A percentile compares a stretch with the other conserved stretches of the same genome.
phyloP scores from a whole-genome alignment of 2,113 vertebrate species.

The Bucco capensis region DNA sequence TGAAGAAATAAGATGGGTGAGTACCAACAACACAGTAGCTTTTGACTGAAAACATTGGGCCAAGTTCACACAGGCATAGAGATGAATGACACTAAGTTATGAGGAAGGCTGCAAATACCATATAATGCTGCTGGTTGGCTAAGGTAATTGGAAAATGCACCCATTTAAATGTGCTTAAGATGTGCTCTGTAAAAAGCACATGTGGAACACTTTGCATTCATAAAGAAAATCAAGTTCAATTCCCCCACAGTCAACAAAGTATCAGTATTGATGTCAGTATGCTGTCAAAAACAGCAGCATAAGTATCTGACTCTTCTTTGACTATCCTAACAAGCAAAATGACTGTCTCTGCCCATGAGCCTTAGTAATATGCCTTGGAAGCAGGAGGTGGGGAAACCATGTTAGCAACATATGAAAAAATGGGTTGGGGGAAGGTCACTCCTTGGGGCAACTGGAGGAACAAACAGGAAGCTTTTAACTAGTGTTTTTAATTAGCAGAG shows the following conservation, averaged over 20 bases:
- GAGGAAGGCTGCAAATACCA: background rate
- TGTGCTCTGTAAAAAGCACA: background rate
- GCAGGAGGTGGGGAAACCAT: slow-evolving; percentile 20
- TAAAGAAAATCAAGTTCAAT: background rate
- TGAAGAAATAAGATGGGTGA: slow-evolving; percentile 91
- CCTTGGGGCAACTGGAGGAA: slow-evolving; percentile 79
- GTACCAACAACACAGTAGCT: slow-evolving; percentile 7
- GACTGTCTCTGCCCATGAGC: background rate
- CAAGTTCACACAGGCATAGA: background rate
- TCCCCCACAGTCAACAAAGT: background rate
- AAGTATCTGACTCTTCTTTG: background rate
- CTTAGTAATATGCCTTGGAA: background rate
- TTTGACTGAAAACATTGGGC: background rate
- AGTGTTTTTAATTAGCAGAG: slow-evolving; percentile 97
- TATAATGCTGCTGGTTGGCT: background rate
- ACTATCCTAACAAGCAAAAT: background rate
- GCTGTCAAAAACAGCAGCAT: background rate
- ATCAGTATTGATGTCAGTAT: background rate
- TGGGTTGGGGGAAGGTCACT: slow-evolving; percentile 72
- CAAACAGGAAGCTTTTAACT: slow-evolving; percentile 99
- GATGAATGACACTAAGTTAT: background rate
- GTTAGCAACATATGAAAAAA: slow-evolving; percentile 64
- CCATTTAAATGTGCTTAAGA: background rate
- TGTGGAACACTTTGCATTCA: background rate
- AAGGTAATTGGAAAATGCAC: background rate